Evolutionary conservation across 2,888 invertebrate species (phyloP), one percentile per base, ranked within the genome.

Genomic region (Nycteola revayana): DNA sequence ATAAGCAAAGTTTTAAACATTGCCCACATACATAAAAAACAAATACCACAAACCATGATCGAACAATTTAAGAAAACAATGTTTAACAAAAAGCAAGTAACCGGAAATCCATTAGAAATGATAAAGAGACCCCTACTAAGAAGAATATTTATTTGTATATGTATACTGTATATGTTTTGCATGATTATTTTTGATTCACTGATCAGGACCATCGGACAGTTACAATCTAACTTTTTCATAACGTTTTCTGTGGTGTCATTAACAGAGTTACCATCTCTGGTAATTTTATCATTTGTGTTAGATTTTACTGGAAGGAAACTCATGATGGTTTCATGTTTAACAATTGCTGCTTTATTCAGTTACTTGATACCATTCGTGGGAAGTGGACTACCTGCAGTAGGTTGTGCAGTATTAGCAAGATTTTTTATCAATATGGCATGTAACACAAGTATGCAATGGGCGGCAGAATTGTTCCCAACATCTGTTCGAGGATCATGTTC

Each of bases 381-480:
- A 1, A 57, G 49, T 18, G 82, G 82, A 1, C 28, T 75, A 17
- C 51, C 65, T 1, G 74, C 81, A 0, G 75, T 83, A 0, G 8
- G 73, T 4, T 80, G 76, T 39, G 76, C 80, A n/a, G 58, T 80
- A 1, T 37, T 71, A n/a, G 72, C 80, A 2, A 67, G 83, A 14
- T 82, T 83, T 55, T 42, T 51, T 2, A 56, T 79, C 0, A 83
- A 83, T 28, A 82, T 83, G 62, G 53, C 69, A 1, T 55, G 47
- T 10, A 77, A 74, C 32, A 60, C 67, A 5, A 47, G 55, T 1
- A 56, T 75, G 40, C 83, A 81, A 29, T 83, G 83, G 84, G 57
- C 67, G 7, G 75, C 81, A 1, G 83, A 84, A 42, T 45, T 80
- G 27, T 42, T 84, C n/a, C 83, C 84, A 0, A 77, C 81, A 0